Conservation (phyloP, 2,888 invertebrate species). For the Tetrapedia diversipes region DNA sequence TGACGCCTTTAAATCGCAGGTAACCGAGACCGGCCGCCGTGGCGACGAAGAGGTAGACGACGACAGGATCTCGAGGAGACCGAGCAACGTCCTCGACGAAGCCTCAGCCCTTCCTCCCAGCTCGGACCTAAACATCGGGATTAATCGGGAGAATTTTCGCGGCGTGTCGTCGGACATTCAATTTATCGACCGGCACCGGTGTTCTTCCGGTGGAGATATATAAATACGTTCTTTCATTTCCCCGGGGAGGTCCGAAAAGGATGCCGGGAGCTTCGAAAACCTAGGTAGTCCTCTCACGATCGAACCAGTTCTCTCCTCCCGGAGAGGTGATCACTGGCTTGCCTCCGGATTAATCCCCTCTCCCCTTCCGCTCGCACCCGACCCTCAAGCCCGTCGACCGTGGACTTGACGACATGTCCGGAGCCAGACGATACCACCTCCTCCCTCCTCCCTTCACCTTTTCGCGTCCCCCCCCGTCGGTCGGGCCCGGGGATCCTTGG, state of each 20-base stretch:
- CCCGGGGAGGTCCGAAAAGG: slow-evolving; percentile 48
- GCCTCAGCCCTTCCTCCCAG: neutral
- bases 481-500: slow-evolving; percentile 33
- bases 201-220: slow-evolving; percentile 2
- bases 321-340: slow-evolving; percentile 61
- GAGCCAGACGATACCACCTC: slow-evolving; percentile 29
- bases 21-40: neutral
- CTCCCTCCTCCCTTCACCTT: slow-evolving; percentile 8
- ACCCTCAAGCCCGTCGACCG: neutral
- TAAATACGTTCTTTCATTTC: slow-evolving; percentile 66
- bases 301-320: slow-evolving; percentile 53
- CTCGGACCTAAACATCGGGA: neutral
- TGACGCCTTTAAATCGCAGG: slow-evolving; percentile 12
- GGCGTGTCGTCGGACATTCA: neutral
- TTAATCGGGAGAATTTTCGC: slow-evolving; percentile 33
- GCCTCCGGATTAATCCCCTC: slow-evolving; percentile 60
- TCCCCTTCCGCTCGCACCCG: neutral
- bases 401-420: slow-evolving; percentile 51
- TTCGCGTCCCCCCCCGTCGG: slow-evolving; percentile 28
- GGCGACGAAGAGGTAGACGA: neutral
- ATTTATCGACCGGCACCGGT: slow-evolving; percentile 28
- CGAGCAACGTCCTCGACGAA: neutral
- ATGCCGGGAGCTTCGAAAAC: slow-evolving; percentile 41
- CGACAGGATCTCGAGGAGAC: too few relatives aligned
- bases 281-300: slow-evolving; percentile 70